Evolutionary conservation across 1,140 invertebrate genomes (phyloP).

Genomic region (Wasmannia auropunctata): DNA sequence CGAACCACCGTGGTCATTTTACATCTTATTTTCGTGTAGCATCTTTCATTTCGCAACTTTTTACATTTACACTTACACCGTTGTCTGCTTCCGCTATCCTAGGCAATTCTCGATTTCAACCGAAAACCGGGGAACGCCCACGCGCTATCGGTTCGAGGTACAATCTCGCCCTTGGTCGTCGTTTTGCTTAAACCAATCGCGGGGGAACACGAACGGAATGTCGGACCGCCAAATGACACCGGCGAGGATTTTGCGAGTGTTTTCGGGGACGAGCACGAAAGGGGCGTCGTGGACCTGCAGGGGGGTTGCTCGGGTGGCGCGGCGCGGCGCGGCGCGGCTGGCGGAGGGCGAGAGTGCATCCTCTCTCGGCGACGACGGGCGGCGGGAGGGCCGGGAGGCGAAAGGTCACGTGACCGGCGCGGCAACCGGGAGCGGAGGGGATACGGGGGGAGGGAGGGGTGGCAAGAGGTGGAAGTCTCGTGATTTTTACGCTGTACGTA

Average conservation of each 20-base stretch:
- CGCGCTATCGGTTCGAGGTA: background rate
- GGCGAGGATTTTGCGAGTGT: conserved; percentile 35
- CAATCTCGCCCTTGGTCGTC: background rate
- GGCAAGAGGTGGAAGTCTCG: conserved; percentile 2
- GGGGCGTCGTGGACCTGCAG: conserved; percentile 18
- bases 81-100: background rate
- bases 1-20: background rate
- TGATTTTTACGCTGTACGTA: conserved; percentile 60
- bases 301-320: background rate
- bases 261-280: conserved; percentile 53
- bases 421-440: background rate
- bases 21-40: background rate
- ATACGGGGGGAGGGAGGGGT: background rate
- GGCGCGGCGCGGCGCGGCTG: background rate
- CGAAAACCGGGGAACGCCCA: background rate
- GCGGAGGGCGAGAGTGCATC: background rate
- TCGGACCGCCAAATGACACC: conserved; percentile 13
- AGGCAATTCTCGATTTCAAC: background rate
- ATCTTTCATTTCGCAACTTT: background rate
- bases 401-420: conserved; percentile 45
- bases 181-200: conserved; percentile 42
- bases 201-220: conserved; percentile 30
- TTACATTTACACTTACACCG: background rate
- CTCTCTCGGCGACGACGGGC: no score
- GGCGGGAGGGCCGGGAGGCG: no score